Percentiles rank a stretch among this genome's conserved stretches.
Evolutionary conservation across 2,888 invertebrate genomes (phyloP).

Genomic region (Ferdinandea cuprea): DNA sequence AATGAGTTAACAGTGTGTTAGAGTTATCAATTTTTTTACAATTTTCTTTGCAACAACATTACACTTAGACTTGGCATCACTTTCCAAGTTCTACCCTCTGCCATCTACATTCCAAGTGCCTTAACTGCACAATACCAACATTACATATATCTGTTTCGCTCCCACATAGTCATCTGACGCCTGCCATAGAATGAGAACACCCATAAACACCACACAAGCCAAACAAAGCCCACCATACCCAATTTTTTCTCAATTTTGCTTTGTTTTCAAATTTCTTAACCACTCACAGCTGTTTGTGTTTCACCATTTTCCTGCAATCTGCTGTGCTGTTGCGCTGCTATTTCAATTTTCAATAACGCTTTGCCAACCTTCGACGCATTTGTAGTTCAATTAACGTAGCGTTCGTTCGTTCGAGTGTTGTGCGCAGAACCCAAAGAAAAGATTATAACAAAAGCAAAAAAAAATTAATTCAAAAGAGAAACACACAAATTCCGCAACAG

Average conservation of each 20-base stretch:
- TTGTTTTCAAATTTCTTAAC: neutral
- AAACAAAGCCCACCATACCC: neutral
- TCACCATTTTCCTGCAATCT: constrained; percentile 3
- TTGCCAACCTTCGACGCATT: constrained; percentile 30
- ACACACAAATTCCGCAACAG: constrained; percentile 53
- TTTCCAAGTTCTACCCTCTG: neutral
- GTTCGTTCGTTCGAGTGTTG: constrained; percentile 22
- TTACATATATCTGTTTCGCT: too few relatives aligned
- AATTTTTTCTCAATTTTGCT: neutral
- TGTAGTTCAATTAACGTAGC: constrained; percentile 27
- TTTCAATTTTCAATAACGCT: constrained; percentile 11
- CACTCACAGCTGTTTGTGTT: constrained; percentile 4
- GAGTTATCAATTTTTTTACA: too few relatives aligned
- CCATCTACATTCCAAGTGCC: neutral
- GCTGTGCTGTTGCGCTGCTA: constrained; percentile 4
- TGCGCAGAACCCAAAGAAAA: constrained; percentile 49
- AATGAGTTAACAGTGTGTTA: too few relatives aligned
- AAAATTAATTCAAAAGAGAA: constrained; percentile 28
- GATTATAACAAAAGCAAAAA: neutral
- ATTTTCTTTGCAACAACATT: neutral
- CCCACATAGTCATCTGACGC: too few relatives aligned
- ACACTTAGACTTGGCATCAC: neutral
- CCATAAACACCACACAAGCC: neutral
- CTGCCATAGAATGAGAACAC: too few relatives aligned
- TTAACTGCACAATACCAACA: too few relatives aligned